Evolutionary conservation across 2,113 vertebrate species (phyloP), one percentile per base, ranked within the genome.

Genomic region (Campylorhamphus procurvoides): DNA sequence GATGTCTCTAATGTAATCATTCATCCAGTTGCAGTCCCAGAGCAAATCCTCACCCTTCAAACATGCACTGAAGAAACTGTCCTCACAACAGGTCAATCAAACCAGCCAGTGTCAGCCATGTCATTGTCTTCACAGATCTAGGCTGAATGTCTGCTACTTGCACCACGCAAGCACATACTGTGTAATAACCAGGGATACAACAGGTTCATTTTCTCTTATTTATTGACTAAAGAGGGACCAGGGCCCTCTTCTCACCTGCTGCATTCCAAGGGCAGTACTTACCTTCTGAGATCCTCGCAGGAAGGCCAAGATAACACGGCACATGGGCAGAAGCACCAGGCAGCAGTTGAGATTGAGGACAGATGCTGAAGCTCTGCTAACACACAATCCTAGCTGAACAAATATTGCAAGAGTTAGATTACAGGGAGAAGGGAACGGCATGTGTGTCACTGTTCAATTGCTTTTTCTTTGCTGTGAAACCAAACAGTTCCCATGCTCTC

Each of bases 331-430:
- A 79, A 99, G 98, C 85, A 99, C 98, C 49, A 99, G 97, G 95
- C 99, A 98, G 98, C 99, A 99, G 98, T 99, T 99, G 95, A 99
- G 95, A 97, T 99, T 99, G 79, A 99, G 98, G 83, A 99, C 98
- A 25, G 99, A 98, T 0, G 99, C 99, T 6, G 99, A 99, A 23
- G 99, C 99, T 98, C 99, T 98, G 98, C 99, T 99, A 95, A 99
- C 95, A 97, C 99, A 99, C 97, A 99, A 98, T 95, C 99, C 99
- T 95, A 99, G 98, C 99, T 99, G 98, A 98, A 98, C 98, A 97
- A 97, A 98, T 23, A 98, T 49, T 97, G 79, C 89, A 93, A 98
- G 94, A 92, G 90, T 98, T 92, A 98, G 95, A 94, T 92, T 79
- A 89, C 33, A 19, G 25, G n/a, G 37, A 91, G 89, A 39, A 59